Evolutionary conservation across 2,888 invertebrate species (phyloP).

Genomic region (Clostera curtula): DNA sequence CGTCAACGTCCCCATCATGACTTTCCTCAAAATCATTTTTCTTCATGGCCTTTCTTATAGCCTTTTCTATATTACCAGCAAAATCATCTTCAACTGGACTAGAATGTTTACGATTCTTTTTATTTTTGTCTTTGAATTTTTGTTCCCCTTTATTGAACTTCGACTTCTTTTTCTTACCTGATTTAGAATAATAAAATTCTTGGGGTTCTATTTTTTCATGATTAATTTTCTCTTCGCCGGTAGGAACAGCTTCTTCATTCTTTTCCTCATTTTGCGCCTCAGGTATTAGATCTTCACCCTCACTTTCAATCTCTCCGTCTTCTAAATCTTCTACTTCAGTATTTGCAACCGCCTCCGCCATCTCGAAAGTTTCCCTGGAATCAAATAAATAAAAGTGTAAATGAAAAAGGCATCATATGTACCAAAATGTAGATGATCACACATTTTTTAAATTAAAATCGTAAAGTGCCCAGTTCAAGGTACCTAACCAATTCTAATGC

Average conservation of each 20-base stretch:
- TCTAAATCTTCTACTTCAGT: constrained; percentile 79
- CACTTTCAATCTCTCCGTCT: constrained; percentile 89
- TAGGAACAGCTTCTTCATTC: constrained; percentile 27
- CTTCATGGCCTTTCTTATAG: constrained; percentile 83
- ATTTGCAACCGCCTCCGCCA: constrained; percentile 44
- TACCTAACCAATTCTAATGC: too few relatives aligned
- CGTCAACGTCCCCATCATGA: constrained; percentile 63
- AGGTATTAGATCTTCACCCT: constrained; percentile 59
- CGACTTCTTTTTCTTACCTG: constrained; percentile 71
- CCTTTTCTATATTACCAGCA: constrained; percentile 86
- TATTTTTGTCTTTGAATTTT: constrained; percentile 66
- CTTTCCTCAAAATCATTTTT: constrained; percentile 74
- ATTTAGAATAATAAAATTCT: constrained; percentile 51
- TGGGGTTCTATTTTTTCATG: constrained; percentile 42
- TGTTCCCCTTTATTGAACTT: constrained; percentile 65
- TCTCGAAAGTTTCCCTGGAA: constrained; percentile 55
- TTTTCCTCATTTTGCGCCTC: constrained; percentile 37
- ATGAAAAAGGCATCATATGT: too few relatives aligned
- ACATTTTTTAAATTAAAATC: too few relatives aligned
- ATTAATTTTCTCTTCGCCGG: constrained; percentile 23
- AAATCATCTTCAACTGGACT: constrained; percentile 79
- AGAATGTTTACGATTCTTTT: constrained; percentile 62
- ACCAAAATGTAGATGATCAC: too few relatives aligned
- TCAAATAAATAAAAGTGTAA: constrained; percentile 24
- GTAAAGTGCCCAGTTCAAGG: too few relatives aligned